phyloP scores from a whole-genome alignment of 2,888 invertebrate species.

The Bombyx huttoni region DNA sequence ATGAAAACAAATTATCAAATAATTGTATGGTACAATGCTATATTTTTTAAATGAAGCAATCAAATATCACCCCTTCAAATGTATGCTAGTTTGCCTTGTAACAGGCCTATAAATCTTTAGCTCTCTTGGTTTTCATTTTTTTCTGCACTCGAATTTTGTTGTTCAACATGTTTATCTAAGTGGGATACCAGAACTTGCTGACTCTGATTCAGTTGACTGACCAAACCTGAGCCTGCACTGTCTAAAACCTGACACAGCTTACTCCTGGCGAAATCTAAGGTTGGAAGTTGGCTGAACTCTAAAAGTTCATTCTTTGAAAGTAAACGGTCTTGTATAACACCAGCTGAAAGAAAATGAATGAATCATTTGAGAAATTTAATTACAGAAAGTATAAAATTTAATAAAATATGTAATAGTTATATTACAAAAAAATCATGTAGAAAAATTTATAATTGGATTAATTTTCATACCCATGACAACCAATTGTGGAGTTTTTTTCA shows the following conservation, averaged over 20 bases:
- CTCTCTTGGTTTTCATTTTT: constrained; percentile 10
- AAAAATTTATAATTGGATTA: background rate
- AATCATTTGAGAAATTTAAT: background rate
- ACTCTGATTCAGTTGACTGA: constrained; percentile 77
- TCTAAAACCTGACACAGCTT: constrained; percentile 79
- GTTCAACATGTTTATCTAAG: constrained; percentile 73
- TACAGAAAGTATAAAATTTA: background rate
- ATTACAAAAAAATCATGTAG: no score
- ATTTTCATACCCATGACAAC: constrained; percentile 75
- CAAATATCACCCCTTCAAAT: no score
- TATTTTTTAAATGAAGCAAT: no score
- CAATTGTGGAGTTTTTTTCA: constrained; percentile 80
- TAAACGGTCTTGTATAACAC: constrained; percentile 79
- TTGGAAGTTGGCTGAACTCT: constrained; percentile 76
- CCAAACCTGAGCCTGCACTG: constrained; percentile 75
- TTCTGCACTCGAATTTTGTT: constrained; percentile 21
- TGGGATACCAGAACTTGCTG: constrained; percentile 78
- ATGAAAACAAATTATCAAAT: no score
- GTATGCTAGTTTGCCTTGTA: constrained; percentile 5
- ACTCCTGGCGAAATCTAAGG: constrained; percentile 76
- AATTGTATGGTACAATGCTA: no score
- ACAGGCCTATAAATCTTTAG: background rate
- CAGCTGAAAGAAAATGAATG: constrained; percentile 69
- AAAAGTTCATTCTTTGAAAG: constrained; percentile 79
- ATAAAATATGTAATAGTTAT: background rate